Evolutionary conservation across 2,113 vertebrate species (phyloP).

Genomic region (Isurus oxyrinchus): DNA sequence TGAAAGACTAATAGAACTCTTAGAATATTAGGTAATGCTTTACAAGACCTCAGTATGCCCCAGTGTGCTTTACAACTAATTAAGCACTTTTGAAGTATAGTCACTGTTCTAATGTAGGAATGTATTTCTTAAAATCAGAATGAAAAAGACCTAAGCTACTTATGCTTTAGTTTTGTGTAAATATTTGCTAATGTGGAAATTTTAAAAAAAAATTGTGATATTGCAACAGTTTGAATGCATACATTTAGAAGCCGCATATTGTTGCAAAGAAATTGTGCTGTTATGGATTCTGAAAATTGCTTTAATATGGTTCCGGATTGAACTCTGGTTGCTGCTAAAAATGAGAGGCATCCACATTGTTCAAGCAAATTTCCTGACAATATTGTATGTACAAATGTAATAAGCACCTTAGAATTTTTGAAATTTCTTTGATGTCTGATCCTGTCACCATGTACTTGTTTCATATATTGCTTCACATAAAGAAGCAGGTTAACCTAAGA

Average conservation of each 20-base stretch:
- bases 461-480: not conserved
- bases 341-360: not conserved
- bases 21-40: not conserved
- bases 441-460: not conserved
- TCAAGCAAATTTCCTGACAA: not conserved
- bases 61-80: not conserved
- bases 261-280: not conserved
- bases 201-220: not conserved
- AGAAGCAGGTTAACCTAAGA: not conserved
- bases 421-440: not conserved
- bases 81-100: not conserved
- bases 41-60: too few relatives aligned
- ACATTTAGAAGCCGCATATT: not conserved
- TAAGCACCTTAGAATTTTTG: not conserved
- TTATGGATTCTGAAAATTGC: not conserved
- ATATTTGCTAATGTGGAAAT: not conserved
- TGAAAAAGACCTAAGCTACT: not conserved
- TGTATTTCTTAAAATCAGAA: not conserved
- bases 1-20: not conserved
- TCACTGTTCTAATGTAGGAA: not conserved
- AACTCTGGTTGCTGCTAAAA: not conserved
- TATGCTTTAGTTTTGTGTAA: not conserved
- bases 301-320: not conserved
- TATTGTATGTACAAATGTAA: not conserved
- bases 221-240: not conserved